phyloP scores from a whole-genome alignment of 2,113 vertebrate genomes.

The Paradoxurus hermaphroditus region DNA sequence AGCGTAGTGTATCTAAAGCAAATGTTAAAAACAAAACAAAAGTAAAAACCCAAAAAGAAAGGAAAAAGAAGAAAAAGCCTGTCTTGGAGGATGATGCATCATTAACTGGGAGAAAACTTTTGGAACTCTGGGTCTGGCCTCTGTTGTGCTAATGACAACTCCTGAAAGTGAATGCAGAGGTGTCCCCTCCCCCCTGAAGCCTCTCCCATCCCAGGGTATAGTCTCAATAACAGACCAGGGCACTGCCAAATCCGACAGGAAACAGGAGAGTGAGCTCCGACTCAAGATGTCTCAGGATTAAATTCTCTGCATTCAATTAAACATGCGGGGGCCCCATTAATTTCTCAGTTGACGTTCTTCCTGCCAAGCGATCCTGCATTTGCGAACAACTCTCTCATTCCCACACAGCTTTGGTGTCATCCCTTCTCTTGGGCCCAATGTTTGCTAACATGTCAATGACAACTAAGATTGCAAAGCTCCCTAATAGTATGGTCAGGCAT shows the following conservation, averaged over 20 bases:
- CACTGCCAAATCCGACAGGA: slow-evolving; percentile 39
- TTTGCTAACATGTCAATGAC: neutral
- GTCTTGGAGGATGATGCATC: neutral
- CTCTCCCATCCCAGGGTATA: neutral
- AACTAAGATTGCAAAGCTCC: slow-evolving; percentile 47
- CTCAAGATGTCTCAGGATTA: slow-evolving; percentile 40
- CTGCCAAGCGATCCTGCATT: neutral
- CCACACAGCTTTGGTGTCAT: slow-evolving; percentile 55
- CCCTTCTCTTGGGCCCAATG: neutral
- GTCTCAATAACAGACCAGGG: neutral
- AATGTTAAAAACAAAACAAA: slow-evolving; percentile 6
- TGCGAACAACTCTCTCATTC: slow-evolving; percentile 49
- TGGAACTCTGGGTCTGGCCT: neutral
- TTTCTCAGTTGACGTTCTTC: slow-evolving; percentile 55
- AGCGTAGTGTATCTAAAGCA: neutral
- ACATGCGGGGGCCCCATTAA: neutral
- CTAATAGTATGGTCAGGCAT: neutral
- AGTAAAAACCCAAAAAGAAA: neutral
- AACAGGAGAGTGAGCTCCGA: slow-evolving; percentile 1
- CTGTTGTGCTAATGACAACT: neutral
- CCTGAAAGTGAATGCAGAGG: neutral
- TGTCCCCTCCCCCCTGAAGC: neutral
- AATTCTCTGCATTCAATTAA: slow-evolving; percentile 51
- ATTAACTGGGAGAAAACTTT: neutral
- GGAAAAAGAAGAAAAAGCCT: neutral